A percentile compares a stretch with the other conserved stretches of the same genome.
Evolutionary conservation across 2,797 vertebrate species (phyloP).

Genomic region (Labeo calbasu): DNA sequence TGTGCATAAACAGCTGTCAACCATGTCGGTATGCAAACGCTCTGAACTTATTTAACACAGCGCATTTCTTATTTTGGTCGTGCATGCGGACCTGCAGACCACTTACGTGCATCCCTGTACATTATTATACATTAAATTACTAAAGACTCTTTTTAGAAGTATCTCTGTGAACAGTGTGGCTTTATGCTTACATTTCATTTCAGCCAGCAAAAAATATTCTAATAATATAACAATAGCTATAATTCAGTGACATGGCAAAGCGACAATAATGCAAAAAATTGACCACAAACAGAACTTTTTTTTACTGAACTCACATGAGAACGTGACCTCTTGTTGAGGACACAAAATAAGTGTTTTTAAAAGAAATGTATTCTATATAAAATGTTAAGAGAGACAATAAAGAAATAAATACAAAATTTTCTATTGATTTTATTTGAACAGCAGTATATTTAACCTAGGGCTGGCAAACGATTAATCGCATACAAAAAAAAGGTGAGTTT

Average conservation of each 20-base stretch:
- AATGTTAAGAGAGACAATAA: neutral
- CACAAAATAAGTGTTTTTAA: neutral
- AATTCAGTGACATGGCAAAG: too few species aligned
- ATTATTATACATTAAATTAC: neutral
- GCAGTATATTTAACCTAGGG: neutral
- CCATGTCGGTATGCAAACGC: too few species aligned
- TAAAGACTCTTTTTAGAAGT: neutral
- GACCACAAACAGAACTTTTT: too few species aligned
- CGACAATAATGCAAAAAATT: too few species aligned
- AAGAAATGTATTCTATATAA: too few species aligned
- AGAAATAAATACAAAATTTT: neutral
- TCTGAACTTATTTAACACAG: too few species aligned
- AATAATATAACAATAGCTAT: neutral
- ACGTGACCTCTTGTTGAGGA: neutral
- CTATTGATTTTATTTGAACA: neutral
- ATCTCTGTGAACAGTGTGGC: neutral
- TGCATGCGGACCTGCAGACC: too few species aligned
- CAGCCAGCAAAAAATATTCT: neutral
- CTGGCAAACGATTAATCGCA: too few species aligned
- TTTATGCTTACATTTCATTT: neutral
- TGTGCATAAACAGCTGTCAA: too few species aligned
- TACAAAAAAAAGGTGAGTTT: too few species aligned
- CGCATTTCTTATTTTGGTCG: too few species aligned
- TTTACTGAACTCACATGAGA: neutral
- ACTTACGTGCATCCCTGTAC: too few species aligned